A percentile compares a stretch with the other conserved stretches of the same genome.
Evolutionary conservation across 1,140 invertebrate species (phyloP).

Genomic region (Lysiphlebus fabarum): DNA sequence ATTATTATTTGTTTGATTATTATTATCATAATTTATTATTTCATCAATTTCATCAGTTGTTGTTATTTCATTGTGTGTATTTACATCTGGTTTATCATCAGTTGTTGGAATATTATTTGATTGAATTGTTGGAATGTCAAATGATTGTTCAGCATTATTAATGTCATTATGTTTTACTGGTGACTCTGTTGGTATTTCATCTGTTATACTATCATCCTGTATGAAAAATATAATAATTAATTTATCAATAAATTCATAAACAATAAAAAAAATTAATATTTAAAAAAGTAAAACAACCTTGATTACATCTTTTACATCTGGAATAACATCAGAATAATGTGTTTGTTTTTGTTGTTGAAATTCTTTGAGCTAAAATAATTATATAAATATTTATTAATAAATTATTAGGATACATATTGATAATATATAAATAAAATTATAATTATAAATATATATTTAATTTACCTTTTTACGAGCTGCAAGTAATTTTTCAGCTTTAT

Average conservation of each 20-base stretch:
- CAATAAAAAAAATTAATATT: not conserved
- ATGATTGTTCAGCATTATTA: no score
- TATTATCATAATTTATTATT: no score
- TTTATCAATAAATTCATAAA: not conserved
- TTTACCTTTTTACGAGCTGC: slow-evolving; percentile 63
- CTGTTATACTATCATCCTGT: not conserved
- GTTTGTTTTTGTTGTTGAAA: slow-evolving; percentile 42
- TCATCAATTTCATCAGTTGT: no score
- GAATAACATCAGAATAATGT: slow-evolving; percentile 21
- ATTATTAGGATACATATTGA: no score
- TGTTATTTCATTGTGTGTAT: no score
- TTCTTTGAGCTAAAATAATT: slow-evolving; percentile 42
- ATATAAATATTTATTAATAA: slow-evolving; percentile 22
- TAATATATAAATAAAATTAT: no score
- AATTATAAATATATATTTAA: no score
- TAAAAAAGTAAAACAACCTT: not conserved
- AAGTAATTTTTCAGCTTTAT: slow-evolving; percentile 61
- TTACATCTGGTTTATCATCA: no score
- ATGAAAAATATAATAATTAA: not conserved
- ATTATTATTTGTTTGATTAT: no score
- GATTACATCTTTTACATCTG: slow-evolving; percentile 24
- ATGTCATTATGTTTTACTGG: not conserved
- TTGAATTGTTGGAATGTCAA: not conserved
- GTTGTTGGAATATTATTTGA: not conserved
- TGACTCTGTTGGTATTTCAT: not conserved